Conservation (phyloP, 1,140 invertebrate genomes). For the Pogonognathellus flavescens region DNA sequence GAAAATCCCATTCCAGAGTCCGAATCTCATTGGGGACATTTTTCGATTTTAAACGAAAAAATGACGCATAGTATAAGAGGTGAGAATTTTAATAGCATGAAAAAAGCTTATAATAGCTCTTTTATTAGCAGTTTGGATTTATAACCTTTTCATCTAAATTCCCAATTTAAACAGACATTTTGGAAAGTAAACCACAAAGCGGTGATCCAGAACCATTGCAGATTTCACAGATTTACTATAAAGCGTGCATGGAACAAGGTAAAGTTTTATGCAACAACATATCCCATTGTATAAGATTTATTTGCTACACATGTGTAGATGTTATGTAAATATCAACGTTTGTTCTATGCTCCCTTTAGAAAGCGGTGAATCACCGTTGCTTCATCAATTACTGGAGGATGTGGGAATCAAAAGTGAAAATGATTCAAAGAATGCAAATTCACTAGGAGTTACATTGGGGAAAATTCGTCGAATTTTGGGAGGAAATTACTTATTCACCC, state of each 20-base stretch:
- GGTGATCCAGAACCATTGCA: slow-evolving; percentile 10
- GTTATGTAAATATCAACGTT: background rate
- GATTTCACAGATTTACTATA: slow-evolving; percentile 18
- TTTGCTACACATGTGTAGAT: background rate
- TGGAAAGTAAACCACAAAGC: background rate
- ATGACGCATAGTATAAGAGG: slow-evolving; percentile 67
- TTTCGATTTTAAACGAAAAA: slow-evolving; percentile 67
- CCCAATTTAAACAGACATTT: slow-evolving; percentile 4
- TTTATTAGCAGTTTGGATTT: too few species aligned
- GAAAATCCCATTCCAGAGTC: slow-evolving; percentile 67
- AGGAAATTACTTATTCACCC: background rate
- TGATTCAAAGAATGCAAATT: background rate
- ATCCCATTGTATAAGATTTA: background rate
- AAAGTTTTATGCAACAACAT: background rate
- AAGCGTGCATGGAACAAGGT: slow-evolving; percentile 41
- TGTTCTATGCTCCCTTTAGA: background rate
- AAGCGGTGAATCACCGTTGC: background rate
- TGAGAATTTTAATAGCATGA: slow-evolving; percentile 53
- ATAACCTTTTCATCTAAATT: too few species aligned
- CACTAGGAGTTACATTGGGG: background rate
- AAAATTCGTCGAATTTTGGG: background rate
- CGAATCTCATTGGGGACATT: slow-evolving; percentile 61
- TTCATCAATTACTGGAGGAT: background rate
- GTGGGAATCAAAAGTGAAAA: background rate
- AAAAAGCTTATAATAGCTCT: background rate